Conservation (phyloP, 2,113 vertebrate genomes). For the Stictonetta naevosa region DNA sequence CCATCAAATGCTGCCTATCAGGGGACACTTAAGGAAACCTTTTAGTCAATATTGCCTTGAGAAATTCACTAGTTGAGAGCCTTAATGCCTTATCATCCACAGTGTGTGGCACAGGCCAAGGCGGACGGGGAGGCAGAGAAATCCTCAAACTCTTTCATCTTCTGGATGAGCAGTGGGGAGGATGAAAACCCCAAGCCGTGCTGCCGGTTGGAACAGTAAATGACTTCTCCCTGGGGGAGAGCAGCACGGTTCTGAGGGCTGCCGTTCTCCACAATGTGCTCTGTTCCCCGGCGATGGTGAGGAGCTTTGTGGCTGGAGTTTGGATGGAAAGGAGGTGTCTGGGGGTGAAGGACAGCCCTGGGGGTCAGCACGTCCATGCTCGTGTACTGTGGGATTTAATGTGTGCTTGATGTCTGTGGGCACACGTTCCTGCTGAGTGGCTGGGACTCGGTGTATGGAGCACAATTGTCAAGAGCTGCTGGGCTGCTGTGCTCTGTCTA, state of each 20-base stretch:
- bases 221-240: not conserved
- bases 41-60: conserved; percentile 48
- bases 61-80: not conserved
- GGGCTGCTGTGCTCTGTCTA: not conserved
- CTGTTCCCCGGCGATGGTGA: not conserved
- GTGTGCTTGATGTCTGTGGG: rapidly evolving
- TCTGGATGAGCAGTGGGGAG: not conserved
- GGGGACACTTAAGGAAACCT: conserved; percentile 38
- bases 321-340: rapidly evolving
- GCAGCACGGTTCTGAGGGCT: not conserved
- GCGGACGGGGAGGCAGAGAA: not conserved
- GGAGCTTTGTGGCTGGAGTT: not conserved
- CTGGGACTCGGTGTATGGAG: rapidly evolving
- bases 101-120: not conserved
- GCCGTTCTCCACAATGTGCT: not conserved
- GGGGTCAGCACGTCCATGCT: rapidly evolving
- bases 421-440: rapidly evolving
- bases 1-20: not conserved
- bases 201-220: not conserved
- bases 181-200: not conserved
- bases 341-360: not conserved
- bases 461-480: rapidly evolving
- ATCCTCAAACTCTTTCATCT: conserved; percentile 21
- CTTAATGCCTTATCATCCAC: not conserved
- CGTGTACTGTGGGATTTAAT: rapidly evolving